Evolutionary conservation across 2,113 vertebrate species (phyloP), one percentile per base, ranked within the genome.

Genomic region (Strigops habroptila): DNA sequence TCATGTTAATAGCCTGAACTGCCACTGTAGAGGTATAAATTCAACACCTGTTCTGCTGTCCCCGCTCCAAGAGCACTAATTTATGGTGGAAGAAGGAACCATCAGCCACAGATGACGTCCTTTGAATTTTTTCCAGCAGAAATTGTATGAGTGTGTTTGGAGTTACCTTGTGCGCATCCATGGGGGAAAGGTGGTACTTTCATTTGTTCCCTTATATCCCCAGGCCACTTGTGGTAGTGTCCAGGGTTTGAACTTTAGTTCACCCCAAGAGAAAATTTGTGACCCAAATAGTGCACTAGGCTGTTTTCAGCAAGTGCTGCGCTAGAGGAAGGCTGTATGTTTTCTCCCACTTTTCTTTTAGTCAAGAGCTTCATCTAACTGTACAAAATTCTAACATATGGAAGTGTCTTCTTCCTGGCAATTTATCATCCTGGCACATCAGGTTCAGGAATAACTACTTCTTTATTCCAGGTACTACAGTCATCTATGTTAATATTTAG

Each of bases 121-220:
- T 74, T 18, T 79, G 73, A 21, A 5, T 62, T 73, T 68, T 48
- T 62, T 35, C 28, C 11, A 76, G 15, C 16, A 63, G 39, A 41
- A 63, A 62, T 31, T n/a, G 25, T 37, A 0, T 31, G 14, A 12
- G 9, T 59, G 28, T 67, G 23, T 69, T 82, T 91, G 35, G 24
- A 57, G 28, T 74, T 1, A 3, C 16, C 28, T 39, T 68, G 35
- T 28, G 35, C 0, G 0, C 7, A 30, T 28, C 43, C 14, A 2
- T 75, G 22, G 12, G 31, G 27, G 43, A 73, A 73, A 68, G 30
- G 33, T 21, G 37, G 17, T 68, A 27, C 16, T 48, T 60, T 18
- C 10, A 12, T 8, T 7, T 33, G 31, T 68, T 73, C 35, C 35
- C 6, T 82, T 14, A 18, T 60, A 1, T 60, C 7, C 33, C 15